A percentile compares a stretch with the other conserved stretches of the same genome.
Evolutionary conservation across 2,797 vertebrate genomes (phyloP).

Genomic region (Erithacus rubecula): DNA sequence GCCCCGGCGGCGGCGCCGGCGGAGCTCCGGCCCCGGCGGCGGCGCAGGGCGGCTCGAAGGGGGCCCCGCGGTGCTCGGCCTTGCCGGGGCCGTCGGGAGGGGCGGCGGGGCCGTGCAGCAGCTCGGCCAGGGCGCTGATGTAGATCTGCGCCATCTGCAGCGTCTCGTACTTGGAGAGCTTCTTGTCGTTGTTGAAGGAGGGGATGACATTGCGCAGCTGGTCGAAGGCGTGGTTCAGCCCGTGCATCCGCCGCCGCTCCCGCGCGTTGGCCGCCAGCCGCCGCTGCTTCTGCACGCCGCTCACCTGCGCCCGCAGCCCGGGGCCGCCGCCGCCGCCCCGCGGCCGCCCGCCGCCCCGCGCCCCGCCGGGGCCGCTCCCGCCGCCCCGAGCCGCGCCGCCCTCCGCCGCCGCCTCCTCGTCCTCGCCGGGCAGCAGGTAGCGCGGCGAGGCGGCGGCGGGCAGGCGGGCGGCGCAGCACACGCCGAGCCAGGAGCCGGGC

Average conservation of each 20-base stretch:
- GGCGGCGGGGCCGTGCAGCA: constrained; percentile 77
- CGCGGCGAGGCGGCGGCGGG: constrained; percentile 77
- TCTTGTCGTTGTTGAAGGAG: constrained; percentile 95
- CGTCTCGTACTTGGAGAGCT: constrained; percentile 97
- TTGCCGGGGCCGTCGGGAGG: background rate
- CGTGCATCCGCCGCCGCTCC: constrained; percentile 94
- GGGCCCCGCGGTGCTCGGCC: constrained; percentile 12
- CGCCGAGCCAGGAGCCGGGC: constrained; percentile 83
- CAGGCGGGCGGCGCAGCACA: constrained; percentile 84
- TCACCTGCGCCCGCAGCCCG: constrained; percentile 42
- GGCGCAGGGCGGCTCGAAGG: constrained; percentile 47
- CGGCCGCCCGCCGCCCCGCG: background rate
- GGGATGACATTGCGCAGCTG: constrained; percentile 97
- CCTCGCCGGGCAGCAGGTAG: constrained; percentile 12
- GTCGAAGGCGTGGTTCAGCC: constrained; percentile 95
- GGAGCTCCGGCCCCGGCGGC: background rate
- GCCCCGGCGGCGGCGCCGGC: constrained; percentile 4
- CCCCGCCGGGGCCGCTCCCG: background rate
- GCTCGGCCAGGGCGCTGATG: constrained; percentile 93
- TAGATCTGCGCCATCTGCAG: constrained; percentile 98
- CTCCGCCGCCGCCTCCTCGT: background rate
- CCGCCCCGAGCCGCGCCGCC: background rate
- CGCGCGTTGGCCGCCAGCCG: constrained; percentile 93
- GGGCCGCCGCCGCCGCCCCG: background rate
- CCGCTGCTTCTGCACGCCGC: constrained; percentile 88